phyloP scores from a whole-genome alignment of 2,113 vertebrate genomes.

The Trachemys scripta region DNA sequence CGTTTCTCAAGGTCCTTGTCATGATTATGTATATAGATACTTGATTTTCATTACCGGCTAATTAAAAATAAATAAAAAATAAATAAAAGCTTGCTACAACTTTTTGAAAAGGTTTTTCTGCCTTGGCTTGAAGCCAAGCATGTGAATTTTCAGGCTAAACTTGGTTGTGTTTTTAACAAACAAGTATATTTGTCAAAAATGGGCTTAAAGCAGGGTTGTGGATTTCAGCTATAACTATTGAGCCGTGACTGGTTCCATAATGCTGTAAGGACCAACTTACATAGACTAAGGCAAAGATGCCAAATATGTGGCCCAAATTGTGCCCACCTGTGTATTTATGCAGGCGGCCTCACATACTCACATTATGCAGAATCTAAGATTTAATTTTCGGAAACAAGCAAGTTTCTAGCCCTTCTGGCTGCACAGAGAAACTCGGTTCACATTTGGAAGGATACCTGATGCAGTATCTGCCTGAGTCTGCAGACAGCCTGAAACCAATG shows the following conservation, averaged over 20 bases:
- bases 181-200: not conserved
- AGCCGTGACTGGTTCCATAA: not conserved
- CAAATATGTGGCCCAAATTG: not conserved
- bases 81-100: not conserved
- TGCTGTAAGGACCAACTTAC: rapidly evolving
- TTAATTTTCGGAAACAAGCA: not conserved
- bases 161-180: not conserved
- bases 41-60: slow-evolving; percentile 42
- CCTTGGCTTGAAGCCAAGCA: slow-evolving; percentile 19
- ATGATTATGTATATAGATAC: slow-evolving; percentile 27
- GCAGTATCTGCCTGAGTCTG: rapidly evolving
- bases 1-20: slow-evolving; percentile 36
- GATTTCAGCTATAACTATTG: not conserved
- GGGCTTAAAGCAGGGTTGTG: not conserved
- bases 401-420: slow-evolving; percentile 21
- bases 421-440: not conserved
- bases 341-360: slow-evolving; percentile 1
- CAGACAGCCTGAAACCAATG: rapidly evolving
- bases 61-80: slow-evolving; percentile 46
- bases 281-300: not conserved
- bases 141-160: slow-evolving; percentile 10
- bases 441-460: rapidly evolving
- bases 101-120: slow-evolving; percentile 31
- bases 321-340: not conserved
- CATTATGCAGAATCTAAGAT: rapidly evolving